Conservation (phyloP, 2,888 invertebrate genomes). For the Mimachlamys varia region DNA sequence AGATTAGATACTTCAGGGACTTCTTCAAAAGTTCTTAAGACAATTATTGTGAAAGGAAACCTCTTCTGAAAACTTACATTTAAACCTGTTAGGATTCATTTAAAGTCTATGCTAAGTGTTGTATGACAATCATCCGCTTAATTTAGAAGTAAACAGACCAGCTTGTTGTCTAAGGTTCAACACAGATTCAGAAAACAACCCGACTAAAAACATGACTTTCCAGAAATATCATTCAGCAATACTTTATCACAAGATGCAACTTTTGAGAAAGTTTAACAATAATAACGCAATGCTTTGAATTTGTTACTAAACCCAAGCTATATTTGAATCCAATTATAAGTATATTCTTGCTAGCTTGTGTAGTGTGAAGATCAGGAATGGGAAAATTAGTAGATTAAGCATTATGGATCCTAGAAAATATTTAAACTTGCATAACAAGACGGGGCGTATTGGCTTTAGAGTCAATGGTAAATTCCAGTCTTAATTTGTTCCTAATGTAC, state of each 20-base stretch:
- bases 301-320: too few relatives aligned
- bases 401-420: neutral
- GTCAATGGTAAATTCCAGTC: neutral
- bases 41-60: neutral
- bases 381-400: neutral
- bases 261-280: too few relatives aligned
- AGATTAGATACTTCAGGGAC: neutral
- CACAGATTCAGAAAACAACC: too few relatives aligned
- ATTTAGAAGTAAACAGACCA: neutral
- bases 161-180: neutral
- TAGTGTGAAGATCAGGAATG: neutral
- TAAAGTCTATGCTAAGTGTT: neutral
- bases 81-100: neutral
- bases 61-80: neutral
- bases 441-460: neutral
- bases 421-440: neutral
- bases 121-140: neutral
- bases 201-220: too few relatives aligned
- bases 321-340: neutral
- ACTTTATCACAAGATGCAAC: too few relatives aligned
- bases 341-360: neutral
- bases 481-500: neutral
- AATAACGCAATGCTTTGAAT: too few relatives aligned
- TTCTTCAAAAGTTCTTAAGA: neutral
- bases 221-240: too few relatives aligned